Base-by-base conservation (phyloP, 2,888 invertebrate genomes). In the Minunthozetes semirufus region DNA sequence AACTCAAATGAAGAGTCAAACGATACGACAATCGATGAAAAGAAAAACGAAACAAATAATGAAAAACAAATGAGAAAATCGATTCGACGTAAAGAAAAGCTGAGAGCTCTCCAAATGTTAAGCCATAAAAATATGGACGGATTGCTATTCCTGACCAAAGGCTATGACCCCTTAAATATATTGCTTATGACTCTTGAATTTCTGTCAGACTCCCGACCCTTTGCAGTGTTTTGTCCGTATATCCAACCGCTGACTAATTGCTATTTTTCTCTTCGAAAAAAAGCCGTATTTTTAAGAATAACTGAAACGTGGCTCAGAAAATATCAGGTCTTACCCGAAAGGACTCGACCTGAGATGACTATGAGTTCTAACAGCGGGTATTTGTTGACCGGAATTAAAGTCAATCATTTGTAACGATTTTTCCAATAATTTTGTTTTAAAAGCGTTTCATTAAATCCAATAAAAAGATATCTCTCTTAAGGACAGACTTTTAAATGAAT, bases 321-420 rank as follows among this genome's bases (percentile, higher is more conserved):
- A 79, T 94, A 94, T 85, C 97, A 97, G 87, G 89, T 94, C 42
- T 84, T 94, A 77, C 89, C 91, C 1, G 89, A 92, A 78, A 87
- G 98, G 82, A 97, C 97, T 22, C 98, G 98, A 86, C 98, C 98
- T 0, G 90, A 92, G 82, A 93, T 97, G 48, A 88, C 88, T 80
- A 97, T 95, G 90, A 91, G 89, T 81, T 90, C 89, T 66, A 88
- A 88, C 76, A 92, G 96, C 81, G 98, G 98, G 0, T 97, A 90
- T 84, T 84, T 98, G 77, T 85, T 98, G 78, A 89, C 89, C 78
- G 96, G 90, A 33, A 85, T 84, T 22, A 83, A 82, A 73, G 83
- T 84, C 22, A 72, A 19, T 19, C 9, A 4, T 71, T 38, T 8
- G 4, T 5, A 33, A 33, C 8, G 3, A 33, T 8, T 48, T 48